Conservation (phyloP, 1,140 invertebrate genomes). For the Drosophila nikananu region DNA sequence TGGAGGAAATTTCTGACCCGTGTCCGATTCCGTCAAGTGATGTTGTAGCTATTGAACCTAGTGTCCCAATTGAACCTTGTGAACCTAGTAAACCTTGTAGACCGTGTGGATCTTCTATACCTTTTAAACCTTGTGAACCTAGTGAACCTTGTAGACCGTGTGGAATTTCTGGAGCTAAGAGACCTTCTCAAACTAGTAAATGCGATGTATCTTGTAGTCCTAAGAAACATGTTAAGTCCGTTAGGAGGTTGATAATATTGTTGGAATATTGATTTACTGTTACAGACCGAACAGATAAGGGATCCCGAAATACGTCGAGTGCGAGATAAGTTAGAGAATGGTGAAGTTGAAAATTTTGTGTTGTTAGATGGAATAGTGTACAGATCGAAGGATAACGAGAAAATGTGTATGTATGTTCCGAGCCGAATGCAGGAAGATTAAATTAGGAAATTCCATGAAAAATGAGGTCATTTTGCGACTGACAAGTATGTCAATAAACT, state of each 20-base stretch:
- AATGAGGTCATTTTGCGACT: no score
- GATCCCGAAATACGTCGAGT: no score
- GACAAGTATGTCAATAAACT: no score
- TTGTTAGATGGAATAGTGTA: not conserved
- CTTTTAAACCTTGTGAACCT: no score
- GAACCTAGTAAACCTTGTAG: not conserved
- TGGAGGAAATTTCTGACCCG: not conserved
- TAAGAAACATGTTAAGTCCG: no score
- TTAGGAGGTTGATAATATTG: not conserved
- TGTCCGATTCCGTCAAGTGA: not conserved
- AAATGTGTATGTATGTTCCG: not conserved
- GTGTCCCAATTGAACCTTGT: not conserved
- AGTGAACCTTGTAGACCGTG: not conserved
- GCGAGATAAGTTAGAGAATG: no score
- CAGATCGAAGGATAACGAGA: not conserved
- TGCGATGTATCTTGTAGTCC: no score
- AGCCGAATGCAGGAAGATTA: not conserved
- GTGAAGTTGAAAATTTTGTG: no score
- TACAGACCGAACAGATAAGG: no score
- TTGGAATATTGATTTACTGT: not conserved
- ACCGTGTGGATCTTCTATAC: not conserved
- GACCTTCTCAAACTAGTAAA: no score
- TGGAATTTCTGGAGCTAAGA: not conserved
- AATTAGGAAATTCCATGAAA: not conserved
- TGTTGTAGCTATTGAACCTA: not conserved